phyloP scores from a whole-genome alignment of 1,140 invertebrate species.

The Cardiocondyla obscurior region DNA sequence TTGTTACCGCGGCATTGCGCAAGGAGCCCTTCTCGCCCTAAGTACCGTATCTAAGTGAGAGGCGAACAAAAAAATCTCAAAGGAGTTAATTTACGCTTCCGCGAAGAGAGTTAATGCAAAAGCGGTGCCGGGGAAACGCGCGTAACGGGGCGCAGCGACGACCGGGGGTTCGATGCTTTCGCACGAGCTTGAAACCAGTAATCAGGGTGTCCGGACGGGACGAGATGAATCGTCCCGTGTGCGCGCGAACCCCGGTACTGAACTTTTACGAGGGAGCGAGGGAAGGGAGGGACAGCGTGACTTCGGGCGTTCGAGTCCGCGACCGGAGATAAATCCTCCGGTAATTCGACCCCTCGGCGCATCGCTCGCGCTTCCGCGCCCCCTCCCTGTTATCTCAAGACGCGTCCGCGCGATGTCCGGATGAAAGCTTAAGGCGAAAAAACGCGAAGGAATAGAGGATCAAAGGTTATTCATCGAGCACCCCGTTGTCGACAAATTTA shows the following conservation, averaged over 20 bases:
- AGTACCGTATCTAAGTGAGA: slow-evolving; percentile 54
- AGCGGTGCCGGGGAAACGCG: slow-evolving; percentile 26
- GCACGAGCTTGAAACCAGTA: slow-evolving; percentile 80
- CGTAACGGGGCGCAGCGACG: slow-evolving; percentile 41
- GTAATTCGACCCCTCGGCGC: slow-evolving; percentile 15
- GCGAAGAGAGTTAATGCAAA: slow-evolving; percentile 57
- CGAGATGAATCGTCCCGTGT: slow-evolving; percentile 80
- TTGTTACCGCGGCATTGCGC: slow-evolving; percentile 21
- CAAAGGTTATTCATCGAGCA: slow-evolving; percentile 64
- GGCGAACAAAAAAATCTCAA: slow-evolving; percentile 54
- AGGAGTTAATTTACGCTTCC: slow-evolving; percentile 58
- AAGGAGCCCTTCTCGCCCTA: slow-evolving; percentile 34
- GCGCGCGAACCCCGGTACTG: slow-evolving; percentile 64
- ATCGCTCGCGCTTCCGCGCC: background rate
- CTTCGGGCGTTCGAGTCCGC: slow-evolving; percentile 2
- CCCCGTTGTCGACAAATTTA: slow-evolving; percentile 72
- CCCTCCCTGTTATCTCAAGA: background rate
- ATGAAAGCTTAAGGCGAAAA: background rate
- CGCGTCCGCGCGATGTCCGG: background rate
- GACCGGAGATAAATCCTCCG: slow-evolving; percentile 45
- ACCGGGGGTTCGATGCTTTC: slow-evolving; percentile 72
- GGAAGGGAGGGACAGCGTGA: slow-evolving; percentile 17
- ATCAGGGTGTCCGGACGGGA: slow-evolving; percentile 81
- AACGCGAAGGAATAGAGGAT: slow-evolving; percentile 1
- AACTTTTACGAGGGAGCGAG: slow-evolving; percentile 20